These are phyloP conservation scores for Ataeniobius toweri DNA, from an alignment of 2,797 vertebrate genomes.

Conservation along the genomic window DNA sequence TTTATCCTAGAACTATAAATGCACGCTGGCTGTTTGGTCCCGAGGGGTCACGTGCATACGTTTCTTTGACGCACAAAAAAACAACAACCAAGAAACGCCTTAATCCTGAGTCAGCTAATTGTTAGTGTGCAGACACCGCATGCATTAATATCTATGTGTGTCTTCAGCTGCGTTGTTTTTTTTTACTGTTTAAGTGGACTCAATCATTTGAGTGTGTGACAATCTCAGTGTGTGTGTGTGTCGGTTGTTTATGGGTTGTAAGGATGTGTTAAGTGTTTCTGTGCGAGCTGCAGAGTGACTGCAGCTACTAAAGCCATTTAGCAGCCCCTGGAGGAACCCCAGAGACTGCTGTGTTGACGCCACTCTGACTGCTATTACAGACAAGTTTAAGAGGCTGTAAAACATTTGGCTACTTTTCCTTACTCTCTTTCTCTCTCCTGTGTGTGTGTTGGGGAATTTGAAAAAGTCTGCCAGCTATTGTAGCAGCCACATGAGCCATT, in stretches of 20 bases:
- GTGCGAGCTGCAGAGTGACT: slow-evolving; percentile 71
- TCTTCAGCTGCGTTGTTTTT: slow-evolving; percentile 13
- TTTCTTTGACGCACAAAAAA: slow-evolving; percentile 55
- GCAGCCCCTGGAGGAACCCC: slow-evolving; percentile 73
- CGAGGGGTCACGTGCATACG: slow-evolving; percentile 62
- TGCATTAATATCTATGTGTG: slow-evolving; percentile 7
- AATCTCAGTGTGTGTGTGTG: slow-evolving; percentile 35
- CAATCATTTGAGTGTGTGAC: slow-evolving; percentile 29
- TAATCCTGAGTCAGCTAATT: slow-evolving; percentile 68
- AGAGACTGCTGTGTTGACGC: slow-evolving; percentile 77
- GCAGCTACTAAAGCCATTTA: slow-evolving; percentile 78
- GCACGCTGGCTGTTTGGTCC: slow-evolving; percentile 63
- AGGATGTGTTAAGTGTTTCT: slow-evolving; percentile 78
- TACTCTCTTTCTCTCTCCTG: slow-evolving; percentile 25
- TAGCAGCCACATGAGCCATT: slow-evolving; percentile 55
- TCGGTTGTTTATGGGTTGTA: slow-evolving; percentile 72
- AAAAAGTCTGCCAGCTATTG: slow-evolving; percentile 65
- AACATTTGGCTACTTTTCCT: slow-evolving; percentile 75
- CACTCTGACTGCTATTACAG: slow-evolving; percentile 79
- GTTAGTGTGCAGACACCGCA: slow-evolving; percentile 16
- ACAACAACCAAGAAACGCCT: slow-evolving; percentile 1
- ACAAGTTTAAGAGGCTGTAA: slow-evolving; percentile 80
- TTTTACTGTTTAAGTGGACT: not conserved
- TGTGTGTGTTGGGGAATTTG: slow-evolving; percentile 51
- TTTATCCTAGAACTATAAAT: slow-evolving; percentile 63